phyloP scores from a whole-genome alignment of 1,140 invertebrate species.

The Drosophila obscura region DNA sequence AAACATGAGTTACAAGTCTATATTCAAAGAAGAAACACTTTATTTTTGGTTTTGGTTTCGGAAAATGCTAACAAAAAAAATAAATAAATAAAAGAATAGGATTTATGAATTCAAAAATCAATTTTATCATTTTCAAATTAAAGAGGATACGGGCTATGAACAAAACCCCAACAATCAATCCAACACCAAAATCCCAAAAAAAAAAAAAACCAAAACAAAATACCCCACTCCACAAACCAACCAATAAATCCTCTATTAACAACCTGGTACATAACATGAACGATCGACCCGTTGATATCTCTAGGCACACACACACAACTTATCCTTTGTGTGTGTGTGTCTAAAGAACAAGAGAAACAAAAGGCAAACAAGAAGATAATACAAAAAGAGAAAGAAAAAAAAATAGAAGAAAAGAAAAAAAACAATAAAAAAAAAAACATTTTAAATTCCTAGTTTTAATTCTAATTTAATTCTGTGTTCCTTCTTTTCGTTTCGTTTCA shows the following conservation, averaged over 20 bases:
- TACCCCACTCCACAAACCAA: conserved; percentile 9
- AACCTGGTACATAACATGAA: conserved; percentile 75
- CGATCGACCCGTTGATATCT: conserved; percentile 29
- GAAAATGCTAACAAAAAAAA: conserved; percentile 51
- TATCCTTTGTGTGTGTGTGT: conserved; percentile 3
- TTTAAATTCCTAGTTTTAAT: conserved; percentile 62
- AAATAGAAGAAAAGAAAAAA: conserved; percentile 11
- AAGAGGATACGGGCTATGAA: conserved; percentile 27
- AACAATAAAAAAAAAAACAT: conserved; percentile 27
- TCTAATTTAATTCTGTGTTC: conserved; percentile 78
- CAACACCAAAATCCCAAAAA: conserved; percentile 2
- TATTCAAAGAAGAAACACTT: conserved; percentile 47
- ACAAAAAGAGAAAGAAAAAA: conserved; percentile 29
- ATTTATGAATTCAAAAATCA: conserved; percentile 8
- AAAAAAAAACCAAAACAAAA: too few species aligned
- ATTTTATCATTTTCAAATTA: conserved; percentile 28
- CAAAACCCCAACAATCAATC: conserved; percentile 31
- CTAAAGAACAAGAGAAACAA: conserved; percentile 25
- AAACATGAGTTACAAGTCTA: conserved; percentile 5
- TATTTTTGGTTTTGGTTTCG: conserved; percentile 74
- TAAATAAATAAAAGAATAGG: conserved; percentile 1
- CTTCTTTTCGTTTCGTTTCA: conserved; percentile 83
- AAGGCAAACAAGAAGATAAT: conserved; percentile 21
- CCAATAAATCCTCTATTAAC: conserved; percentile 24
- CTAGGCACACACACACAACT: conserved; percentile 20